phyloP scores from a whole-genome alignment of 2,888 invertebrate genomes.

The Halocaridina rubra region DNA sequence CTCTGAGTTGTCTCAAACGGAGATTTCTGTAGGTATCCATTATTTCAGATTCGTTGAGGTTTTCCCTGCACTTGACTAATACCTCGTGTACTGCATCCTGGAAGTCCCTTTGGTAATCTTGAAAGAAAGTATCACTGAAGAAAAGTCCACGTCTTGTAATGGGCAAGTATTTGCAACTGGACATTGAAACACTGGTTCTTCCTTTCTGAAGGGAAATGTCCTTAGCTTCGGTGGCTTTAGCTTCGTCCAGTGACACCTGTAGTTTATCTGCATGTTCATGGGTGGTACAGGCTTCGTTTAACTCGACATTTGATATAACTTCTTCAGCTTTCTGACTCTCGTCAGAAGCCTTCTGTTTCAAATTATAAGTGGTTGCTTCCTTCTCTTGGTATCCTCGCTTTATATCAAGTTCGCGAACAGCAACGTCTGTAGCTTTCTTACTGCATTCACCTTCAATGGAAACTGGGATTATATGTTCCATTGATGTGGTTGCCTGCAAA shows the following conservation, averaged over 20 bases:
- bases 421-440: background rate
- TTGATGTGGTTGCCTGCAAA: background rate
- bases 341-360: too few species aligned
- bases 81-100: constrained; percentile 53
- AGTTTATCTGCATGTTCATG: too few species aligned
- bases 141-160: constrained; percentile 20
- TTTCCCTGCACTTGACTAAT: constrained; percentile 13
- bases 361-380: too few species aligned
- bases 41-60: constrained; percentile 12
- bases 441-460: background rate
- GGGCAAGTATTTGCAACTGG: background rate
- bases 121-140: constrained; percentile 58
- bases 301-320: background rate
- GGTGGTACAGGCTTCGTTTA: too few species aligned
- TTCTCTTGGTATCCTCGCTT: background rate
- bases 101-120: constrained; percentile 43
- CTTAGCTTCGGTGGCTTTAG: too few species aligned
- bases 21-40: constrained; percentile 52
- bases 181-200: too few species aligned
- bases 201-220: too few species aligned
- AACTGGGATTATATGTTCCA: background rate
- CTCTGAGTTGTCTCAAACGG: constrained; percentile 36
- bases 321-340: background rate
- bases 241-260: too few species aligned
- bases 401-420: background rate